These are phyloP conservation scores for Hirudinaria manillensis DNA, from an alignment of 2,888 invertebrate species.

Conservation along the genomic window DNA sequence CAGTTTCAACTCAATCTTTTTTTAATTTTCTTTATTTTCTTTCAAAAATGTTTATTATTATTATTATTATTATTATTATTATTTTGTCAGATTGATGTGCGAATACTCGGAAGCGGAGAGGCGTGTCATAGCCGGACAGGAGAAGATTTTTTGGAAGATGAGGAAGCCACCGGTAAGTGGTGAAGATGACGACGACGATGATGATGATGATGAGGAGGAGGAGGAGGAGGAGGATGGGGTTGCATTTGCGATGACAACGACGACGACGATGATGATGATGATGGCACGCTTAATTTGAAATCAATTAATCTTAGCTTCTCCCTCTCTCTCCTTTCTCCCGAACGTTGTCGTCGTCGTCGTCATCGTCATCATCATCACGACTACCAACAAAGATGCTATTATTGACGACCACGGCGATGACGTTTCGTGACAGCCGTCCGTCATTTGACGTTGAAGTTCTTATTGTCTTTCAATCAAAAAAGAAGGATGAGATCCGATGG, in stretches of 20 bases:
- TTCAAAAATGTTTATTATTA: too few relatives aligned
- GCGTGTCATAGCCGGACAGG: conserved; percentile 86
- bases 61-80: too few relatives aligned
- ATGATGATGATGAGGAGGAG: conserved; percentile 30
- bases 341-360: too few relatives aligned
- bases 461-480: too few relatives aligned
- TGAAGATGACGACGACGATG: conserved; percentile 23
- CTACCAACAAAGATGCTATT: not conserved
- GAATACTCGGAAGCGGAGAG: conserved; percentile 93
- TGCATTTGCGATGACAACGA: conserved; percentile 13
- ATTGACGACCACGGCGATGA: too few relatives aligned
- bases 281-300: not conserved
- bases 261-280: conserved; percentile 8
- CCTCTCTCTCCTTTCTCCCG: too few relatives aligned
- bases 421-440: too few relatives aligned
- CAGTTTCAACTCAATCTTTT: too few relatives aligned
- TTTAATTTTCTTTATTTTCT: too few relatives aligned
- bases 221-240: conserved; percentile 24
- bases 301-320: too few relatives aligned
- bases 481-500: too few relatives aligned
- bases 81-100: conserved; percentile 74
- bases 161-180: conserved; percentile 70
- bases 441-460: too few relatives aligned
- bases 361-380: not conserved
- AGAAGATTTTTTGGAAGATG: conserved; percentile 93